These are phyloP conservation scores for Bambusicola thoracicus DNA, from an alignment of 2,113 vertebrate species.

Conservation along the genomic window DNA sequence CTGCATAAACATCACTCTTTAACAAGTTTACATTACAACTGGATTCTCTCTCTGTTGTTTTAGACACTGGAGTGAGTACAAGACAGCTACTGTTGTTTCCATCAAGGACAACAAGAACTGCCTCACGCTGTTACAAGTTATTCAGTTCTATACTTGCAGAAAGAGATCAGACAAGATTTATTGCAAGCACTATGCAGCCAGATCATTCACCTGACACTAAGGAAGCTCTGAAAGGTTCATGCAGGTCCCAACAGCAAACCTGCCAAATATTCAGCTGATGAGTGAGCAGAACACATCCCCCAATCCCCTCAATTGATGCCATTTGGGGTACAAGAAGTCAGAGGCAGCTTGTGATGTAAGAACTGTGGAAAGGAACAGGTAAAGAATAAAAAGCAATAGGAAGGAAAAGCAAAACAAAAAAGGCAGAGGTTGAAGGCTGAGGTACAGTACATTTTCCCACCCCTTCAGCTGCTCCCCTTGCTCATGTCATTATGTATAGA, in stretches of 20 bases:
- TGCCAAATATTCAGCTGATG: neutral
- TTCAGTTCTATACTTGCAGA: neutral
- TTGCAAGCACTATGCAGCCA: neutral
- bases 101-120: neutral
- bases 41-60: neutral
- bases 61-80: neutral
- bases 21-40: neutral
- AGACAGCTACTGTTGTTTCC: neutral
- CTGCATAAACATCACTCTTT: neutral
- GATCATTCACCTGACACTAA: neutral
- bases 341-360: neutral
- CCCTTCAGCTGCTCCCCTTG: neutral
- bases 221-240: neutral
- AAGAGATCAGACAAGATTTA: slow-evolving; percentile 18
- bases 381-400: neutral
- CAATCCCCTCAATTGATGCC: neutral
- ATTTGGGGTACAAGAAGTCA: neutral
- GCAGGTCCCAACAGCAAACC: neutral
- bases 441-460: neutral
- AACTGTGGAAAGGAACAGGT: neutral
- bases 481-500: accelerated
- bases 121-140: neutral
- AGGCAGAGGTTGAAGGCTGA: neutral
- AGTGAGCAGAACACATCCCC: neutral
- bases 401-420: neutral